phyloP scores from a whole-genome alignment of 2,888 invertebrate genomes.

The Ornithoptera alexandrae region DNA sequence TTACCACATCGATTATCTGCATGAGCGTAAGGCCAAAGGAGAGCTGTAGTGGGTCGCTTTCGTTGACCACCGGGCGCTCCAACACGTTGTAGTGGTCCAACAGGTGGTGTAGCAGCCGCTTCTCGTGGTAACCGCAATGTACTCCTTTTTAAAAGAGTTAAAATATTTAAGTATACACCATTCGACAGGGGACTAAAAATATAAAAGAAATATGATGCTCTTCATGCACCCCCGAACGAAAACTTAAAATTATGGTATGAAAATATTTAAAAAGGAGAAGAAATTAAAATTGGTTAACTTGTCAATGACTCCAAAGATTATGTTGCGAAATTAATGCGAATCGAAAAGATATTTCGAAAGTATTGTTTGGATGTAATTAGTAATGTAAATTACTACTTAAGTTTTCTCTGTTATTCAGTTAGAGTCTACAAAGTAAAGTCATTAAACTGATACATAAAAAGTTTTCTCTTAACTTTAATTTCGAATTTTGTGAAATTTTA shows the following conservation, averaged over 20 bases:
- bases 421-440: too few species aligned
- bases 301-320: too few species aligned
- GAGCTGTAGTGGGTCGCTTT: slow-evolving; percentile 96
- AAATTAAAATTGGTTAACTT: neutral
- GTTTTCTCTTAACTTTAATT: too few species aligned
- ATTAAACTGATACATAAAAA: too few species aligned
- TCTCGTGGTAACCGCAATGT: slow-evolving; percentile 94
- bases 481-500: neutral
- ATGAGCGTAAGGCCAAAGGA: slow-evolving; percentile 97
- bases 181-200: too few species aligned
- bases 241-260: neutral
- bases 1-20: slow-evolving; percentile 99
- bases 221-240: neutral
- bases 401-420: too few species aligned
- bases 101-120: slow-evolving; percentile 93
- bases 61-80: slow-evolving; percentile 96
- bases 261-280: neutral
- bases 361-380: too few species aligned
- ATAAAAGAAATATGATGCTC: too few species aligned
- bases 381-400: too few species aligned
- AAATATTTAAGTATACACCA: neutral
- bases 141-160: slow-evolving; percentile 77
- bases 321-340: too few species aligned
- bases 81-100: slow-evolving; percentile 96
- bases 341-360: too few species aligned